A percentile compares a stretch with the other conserved stretches of the same genome.
phyloP scores from a whole-genome alignment of 2,113 vertebrate genomes.

The Atractosteus spatula region DNA sequence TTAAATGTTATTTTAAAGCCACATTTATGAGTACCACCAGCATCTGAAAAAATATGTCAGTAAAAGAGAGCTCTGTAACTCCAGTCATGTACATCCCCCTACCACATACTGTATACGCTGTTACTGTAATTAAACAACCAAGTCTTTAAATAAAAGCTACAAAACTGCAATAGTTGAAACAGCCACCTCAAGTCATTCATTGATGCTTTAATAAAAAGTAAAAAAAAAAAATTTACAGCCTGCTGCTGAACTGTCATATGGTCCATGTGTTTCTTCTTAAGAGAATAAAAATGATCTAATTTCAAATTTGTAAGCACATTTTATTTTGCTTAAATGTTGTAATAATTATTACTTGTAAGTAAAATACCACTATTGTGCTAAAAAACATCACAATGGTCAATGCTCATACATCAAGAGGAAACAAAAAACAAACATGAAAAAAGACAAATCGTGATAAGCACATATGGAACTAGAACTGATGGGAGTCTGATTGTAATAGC shows the following conservation, averaged over 20 bases:
- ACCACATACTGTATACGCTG: too few relatives aligned
- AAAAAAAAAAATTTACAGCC: neutral
- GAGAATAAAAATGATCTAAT: conserved; percentile 1
- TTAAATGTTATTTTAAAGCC: too few relatives aligned
- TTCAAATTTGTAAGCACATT: conserved; percentile 6
- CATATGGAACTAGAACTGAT: conserved; percentile 8
- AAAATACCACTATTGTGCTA: neutral
- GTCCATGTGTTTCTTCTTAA: neutral
- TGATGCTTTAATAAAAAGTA: neutral
- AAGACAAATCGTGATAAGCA: neutral
- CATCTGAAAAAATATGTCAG: too few relatives aligned
- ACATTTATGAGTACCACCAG: too few relatives aligned
- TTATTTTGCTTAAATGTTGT: neutral
- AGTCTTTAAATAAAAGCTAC: too few relatives aligned
- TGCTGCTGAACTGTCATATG: neutral
- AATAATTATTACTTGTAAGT: neutral
- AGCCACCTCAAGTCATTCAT: neutral
- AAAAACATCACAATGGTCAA: neutral
- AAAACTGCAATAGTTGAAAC: too few relatives aligned
- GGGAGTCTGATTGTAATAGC: conserved; percentile 5
- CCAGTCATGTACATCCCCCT: too few relatives aligned
- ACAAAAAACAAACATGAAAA: conserved; percentile 8
- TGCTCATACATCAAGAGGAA: neutral
- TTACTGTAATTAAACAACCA: too few relatives aligned
- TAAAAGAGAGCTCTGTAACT: too few relatives aligned